These are phyloP conservation scores for Dryococelus australis DNA, from an alignment of 2,888 invertebrate genomes.

Conservation along the genomic window DNA sequence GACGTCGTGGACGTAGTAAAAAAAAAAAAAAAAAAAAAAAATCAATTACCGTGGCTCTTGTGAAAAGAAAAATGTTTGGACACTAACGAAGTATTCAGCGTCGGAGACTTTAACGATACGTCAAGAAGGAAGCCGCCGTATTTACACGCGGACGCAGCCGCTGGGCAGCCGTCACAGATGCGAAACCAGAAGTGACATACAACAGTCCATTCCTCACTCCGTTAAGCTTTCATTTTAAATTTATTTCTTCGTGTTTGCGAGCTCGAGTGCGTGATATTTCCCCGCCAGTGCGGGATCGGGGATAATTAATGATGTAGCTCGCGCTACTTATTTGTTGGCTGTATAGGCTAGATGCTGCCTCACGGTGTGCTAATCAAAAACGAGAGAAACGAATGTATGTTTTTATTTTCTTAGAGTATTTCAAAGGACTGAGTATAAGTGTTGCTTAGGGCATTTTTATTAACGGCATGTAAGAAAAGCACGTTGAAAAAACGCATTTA, in stretches of 20 bases:
- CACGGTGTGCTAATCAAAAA: neutral
- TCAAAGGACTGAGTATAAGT: neutral
- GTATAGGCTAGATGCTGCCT: neutral
- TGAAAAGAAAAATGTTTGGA: neutral
- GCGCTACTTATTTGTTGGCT: neutral
- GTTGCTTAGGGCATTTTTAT: no score
- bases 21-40: neutral
- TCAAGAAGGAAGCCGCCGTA: neutral
- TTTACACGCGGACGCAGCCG: neutral
- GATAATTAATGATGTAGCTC: neutral
- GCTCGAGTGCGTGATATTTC: neutral
- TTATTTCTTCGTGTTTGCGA: no score
- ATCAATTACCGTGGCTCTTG: neutral
- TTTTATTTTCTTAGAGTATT: neutral
- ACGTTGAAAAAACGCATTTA: no score
- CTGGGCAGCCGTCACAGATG: neutral
- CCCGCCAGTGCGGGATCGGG: neutral
- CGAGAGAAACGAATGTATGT: neutral
- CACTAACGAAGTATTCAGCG: constrained; percentile 8
- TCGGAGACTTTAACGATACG: constrained; percentile 16
- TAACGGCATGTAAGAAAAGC: no score
- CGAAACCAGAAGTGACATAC: neutral
- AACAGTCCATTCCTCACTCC: neutral
- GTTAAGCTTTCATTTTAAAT: neutral
- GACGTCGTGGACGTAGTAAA: neutral